Conservation (phyloP, 2,113 vertebrate species). For the Semicossyphus pulcher region DNA sequence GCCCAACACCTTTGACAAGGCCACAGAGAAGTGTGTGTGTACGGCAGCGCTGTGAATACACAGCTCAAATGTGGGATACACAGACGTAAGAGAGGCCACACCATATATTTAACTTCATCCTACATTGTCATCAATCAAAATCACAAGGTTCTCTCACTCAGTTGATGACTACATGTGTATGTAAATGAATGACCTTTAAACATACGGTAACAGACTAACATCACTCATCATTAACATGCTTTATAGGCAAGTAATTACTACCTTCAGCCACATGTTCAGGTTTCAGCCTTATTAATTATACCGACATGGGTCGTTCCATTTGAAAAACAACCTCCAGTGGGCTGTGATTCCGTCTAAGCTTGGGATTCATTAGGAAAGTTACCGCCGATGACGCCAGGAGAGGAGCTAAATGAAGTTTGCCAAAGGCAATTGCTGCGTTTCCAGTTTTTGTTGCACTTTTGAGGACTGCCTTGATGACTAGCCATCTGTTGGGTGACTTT, state of each 20-base stretch:
- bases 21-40: background rate
- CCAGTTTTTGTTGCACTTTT: constrained; percentile 42
- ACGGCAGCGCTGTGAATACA: background rate
- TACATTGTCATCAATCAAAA: constrained; percentile 23
- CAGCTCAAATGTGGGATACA: background rate
- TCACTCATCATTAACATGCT: constrained; percentile 51
- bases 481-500: constrained; percentile 66
- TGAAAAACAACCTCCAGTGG: constrained; percentile 37
- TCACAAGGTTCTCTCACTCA: constrained; percentile 4
- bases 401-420: constrained; percentile 34
- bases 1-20: constrained; percentile 32
- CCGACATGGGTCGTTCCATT: constrained; percentile 35
- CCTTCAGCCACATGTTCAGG: constrained; percentile 40
- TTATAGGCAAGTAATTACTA: constrained; percentile 55
- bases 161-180: constrained; percentile 17
- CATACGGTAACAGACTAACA: constrained; percentile 33
- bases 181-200: constrained; percentile 55
- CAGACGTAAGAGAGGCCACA: background rate
- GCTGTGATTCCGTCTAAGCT: constrained; percentile 25
- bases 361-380: constrained; percentile 46
- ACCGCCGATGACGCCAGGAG: constrained; percentile 15
- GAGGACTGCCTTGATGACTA: constrained; percentile 54
- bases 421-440: constrained; percentile 27
- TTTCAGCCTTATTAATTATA: constrained; percentile 57
- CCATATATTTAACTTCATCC: background rate